Conservation (phyloP, 2,888 invertebrate genomes). For the Drosophila barbarae region DNA sequence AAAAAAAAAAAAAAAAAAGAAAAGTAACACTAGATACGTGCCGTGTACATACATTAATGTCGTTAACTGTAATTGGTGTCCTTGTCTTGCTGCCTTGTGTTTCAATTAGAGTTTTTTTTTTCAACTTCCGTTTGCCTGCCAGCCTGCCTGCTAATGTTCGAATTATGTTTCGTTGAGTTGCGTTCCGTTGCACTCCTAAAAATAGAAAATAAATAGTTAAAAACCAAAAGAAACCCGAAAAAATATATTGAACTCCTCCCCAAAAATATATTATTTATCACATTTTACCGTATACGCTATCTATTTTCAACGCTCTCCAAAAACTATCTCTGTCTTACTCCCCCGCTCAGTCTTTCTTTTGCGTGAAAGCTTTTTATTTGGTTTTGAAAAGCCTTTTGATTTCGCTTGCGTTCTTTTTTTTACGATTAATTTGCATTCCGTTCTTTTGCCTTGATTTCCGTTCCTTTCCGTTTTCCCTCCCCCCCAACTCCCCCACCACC, state of each 20-base stretch:
- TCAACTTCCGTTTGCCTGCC: conserved; percentile 28
- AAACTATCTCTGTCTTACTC: conserved; percentile 12
- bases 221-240: neutral
- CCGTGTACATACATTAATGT: conserved; percentile 25
- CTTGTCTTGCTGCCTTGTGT: conserved; percentile 22
- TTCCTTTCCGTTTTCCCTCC: conserved; percentile 22
- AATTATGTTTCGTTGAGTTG: conserved; percentile 26
- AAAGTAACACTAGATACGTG: conserved; percentile 10
- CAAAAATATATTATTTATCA: conserved; percentile 14
- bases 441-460: conserved; percentile 29
- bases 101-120: neutral
- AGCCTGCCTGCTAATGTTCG: conserved; percentile 28
- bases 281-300: conserved; percentile 20
- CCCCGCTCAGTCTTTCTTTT: conserved; percentile 20
- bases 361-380: conserved; percentile 35
- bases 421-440: conserved; percentile 22
- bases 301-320: conserved; percentile 24
- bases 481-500: conserved; percentile 20
- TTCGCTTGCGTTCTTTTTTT: conserved; percentile 25
- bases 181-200: conserved; percentile 10
- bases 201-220: neutral
- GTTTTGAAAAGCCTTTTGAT: conserved; percentile 31
- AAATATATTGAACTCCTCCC: conserved; percentile 1
- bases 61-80: conserved; percentile 27
- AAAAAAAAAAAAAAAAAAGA: conserved; percentile 12